A percentile compares a stretch with the other conserved stretches of the same genome.
Conservation (phyloP, 2,113 vertebrate species). For the Strix aluco region DNA sequence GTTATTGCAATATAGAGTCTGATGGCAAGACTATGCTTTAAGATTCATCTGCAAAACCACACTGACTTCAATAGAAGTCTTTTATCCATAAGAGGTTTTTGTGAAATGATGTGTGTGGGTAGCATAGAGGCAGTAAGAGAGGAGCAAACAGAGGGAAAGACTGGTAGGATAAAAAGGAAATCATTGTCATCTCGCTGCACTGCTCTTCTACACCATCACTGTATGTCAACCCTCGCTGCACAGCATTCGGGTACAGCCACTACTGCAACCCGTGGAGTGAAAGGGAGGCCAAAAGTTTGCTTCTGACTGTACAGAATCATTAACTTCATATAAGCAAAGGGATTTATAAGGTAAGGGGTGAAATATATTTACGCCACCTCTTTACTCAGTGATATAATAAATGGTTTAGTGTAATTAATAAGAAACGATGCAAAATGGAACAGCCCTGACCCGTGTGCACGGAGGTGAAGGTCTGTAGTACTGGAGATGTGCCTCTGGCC, state of each 20-base stretch:
- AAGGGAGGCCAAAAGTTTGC: neutral
- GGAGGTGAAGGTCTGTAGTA: too few species aligned
- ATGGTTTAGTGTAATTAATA: neutral
- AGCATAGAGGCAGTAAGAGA: neutral
- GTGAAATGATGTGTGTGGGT: neutral
- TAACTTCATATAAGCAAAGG: neutral
- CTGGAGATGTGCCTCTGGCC: neutral
- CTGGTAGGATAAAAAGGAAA: neutral
- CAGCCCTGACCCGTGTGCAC: fast-evolving
- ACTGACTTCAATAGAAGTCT: neutral
- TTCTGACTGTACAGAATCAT: neutral
- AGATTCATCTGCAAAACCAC: neutral
- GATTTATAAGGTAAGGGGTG: neutral
- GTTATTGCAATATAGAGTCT: neutral
- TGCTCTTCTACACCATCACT: neutral
- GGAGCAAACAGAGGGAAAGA: neutral
- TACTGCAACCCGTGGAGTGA: neutral
- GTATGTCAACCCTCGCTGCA: fast-evolving
- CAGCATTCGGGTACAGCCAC: fast-evolving
- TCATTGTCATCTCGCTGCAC: neutral
- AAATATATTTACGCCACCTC: neutral
- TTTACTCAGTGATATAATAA: neutral
- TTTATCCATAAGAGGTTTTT: neutral
- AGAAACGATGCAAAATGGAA: neutral
- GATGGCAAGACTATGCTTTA: neutral